Conservation (phyloP, 2,888 invertebrate species). For the Stenichneumon culpator region DNA sequence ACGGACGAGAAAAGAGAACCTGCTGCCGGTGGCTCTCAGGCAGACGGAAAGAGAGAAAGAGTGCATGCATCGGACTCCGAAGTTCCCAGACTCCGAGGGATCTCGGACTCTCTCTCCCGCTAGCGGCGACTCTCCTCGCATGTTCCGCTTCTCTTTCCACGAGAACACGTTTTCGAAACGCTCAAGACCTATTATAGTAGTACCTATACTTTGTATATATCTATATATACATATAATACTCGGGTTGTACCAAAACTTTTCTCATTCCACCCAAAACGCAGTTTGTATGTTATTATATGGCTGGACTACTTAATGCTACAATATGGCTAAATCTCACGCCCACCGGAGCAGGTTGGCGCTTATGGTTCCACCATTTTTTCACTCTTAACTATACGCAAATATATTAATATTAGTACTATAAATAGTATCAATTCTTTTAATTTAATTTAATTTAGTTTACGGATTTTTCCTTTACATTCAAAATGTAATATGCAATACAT, state of each 20-base stretch:
- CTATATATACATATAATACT: constrained; percentile 12
- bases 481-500: too few species aligned
- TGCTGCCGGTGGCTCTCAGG: constrained; percentile 45
- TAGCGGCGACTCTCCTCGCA: constrained; percentile 27
- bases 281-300: constrained; percentile 24
- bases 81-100: constrained; percentile 66
- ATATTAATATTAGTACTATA: neutral
- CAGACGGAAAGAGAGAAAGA: constrained; percentile 61
- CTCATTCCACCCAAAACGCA: constrained; percentile 24
- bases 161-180: constrained; percentile 66
- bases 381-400: constrained; percentile 34
- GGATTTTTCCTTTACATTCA: too few species aligned
- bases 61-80: constrained; percentile 66
- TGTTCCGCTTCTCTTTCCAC: constrained; percentile 56
- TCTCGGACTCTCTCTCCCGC: constrained; percentile 49
- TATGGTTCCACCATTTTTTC: constrained; percentile 38
- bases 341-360: constrained; percentile 45
- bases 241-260: neutral
- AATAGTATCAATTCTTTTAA: too few species aligned
- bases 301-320: neutral
- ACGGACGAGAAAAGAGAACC: constrained; percentile 60
- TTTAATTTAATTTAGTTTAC: too few species aligned
- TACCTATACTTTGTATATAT: constrained; percentile 20
- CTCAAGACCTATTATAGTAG: constrained; percentile 53
- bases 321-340: constrained; percentile 38